phyloP scores from a whole-genome alignment of 2,888 invertebrate species.

The Cyclophora punctaria region DNA sequence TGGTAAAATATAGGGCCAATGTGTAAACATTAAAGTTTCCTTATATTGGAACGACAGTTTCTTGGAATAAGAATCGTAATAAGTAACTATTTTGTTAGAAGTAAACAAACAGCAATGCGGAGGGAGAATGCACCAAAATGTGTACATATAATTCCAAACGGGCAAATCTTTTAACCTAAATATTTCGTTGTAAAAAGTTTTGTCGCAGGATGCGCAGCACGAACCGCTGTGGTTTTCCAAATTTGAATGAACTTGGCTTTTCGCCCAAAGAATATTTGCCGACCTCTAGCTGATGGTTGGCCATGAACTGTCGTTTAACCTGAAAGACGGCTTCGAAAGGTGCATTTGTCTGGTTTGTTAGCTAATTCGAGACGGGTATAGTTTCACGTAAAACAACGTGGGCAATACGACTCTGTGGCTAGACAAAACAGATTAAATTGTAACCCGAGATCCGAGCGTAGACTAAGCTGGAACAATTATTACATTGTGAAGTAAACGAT shows the following conservation, averaged over 20 bases:
- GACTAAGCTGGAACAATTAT: too few relatives aligned
- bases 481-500: neutral
- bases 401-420: too few relatives aligned
- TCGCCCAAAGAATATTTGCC: conserved; percentile 14
- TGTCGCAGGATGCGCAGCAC: conserved; percentile 19
- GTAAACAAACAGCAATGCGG: too few relatives aligned
- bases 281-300: conserved; percentile 18
- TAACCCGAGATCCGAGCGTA: too few relatives aligned
- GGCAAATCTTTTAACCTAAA: conserved; percentile 8
- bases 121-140: neutral
- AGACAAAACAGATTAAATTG: too few relatives aligned
- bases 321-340: conserved; percentile 15
- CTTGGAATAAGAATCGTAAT: too few relatives aligned
- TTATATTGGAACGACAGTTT: too few relatives aligned
- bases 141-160: too few relatives aligned
- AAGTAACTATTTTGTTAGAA: too few relatives aligned
- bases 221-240: conserved; percentile 15
- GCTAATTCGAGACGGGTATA: conserved; percentile 3
- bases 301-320: conserved; percentile 23
- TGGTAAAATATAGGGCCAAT: too few relatives aligned
- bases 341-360: conserved; percentile 11
- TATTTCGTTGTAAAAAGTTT: conserved; percentile 10
- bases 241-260: conserved; percentile 18
- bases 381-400: too few relatives aligned
- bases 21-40: too few relatives aligned